These are phyloP conservation scores for Steromphala cineraria DNA, from an alignment of 2,888 invertebrate genomes.

Conservation along the genomic window DNA sequence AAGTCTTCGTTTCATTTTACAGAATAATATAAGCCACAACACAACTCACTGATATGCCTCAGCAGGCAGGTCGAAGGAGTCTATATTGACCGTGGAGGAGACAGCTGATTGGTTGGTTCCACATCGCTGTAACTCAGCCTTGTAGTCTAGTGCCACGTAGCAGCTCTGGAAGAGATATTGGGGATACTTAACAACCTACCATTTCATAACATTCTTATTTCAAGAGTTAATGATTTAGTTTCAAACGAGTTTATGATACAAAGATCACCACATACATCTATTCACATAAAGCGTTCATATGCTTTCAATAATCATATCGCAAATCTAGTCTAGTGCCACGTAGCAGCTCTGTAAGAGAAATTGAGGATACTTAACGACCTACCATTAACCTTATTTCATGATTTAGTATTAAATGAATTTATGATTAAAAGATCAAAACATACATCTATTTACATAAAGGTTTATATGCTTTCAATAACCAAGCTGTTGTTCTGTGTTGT, in stretches of 20 bases:
- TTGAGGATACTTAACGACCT: not conserved
- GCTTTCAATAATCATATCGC: not conserved
- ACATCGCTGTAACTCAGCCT: slow-evolving; percentile 74
- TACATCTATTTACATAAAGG: no score
- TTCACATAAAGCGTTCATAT: not conserved
- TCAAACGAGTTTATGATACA: no score
- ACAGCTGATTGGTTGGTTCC: slow-evolving; percentile 70
- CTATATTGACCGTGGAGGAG: slow-evolving; percentile 55
- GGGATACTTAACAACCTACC: not conserved
- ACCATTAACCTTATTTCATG: not conserved
- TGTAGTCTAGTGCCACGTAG: slow-evolving; percentile 77
- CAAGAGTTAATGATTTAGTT: no score
- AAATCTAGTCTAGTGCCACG: slow-evolving; percentile 75
- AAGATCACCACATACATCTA: no score
- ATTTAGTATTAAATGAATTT: not conserved
- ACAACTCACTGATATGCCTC: slow-evolving; percentile 65
- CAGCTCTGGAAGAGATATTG: slow-evolving; percentile 69
- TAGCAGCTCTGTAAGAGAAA: slow-evolving; percentile 74
- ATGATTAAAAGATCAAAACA: no score
- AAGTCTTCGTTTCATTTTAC: no score
- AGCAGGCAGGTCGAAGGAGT: slow-evolving; percentile 66
- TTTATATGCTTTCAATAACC: not conserved
- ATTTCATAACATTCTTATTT: not conserved
- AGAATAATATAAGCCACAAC: no score
- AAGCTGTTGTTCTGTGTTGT: no score